phyloP scores from a whole-genome alignment of 2,888 invertebrate species.

The Pterobdella sp. region DNA sequence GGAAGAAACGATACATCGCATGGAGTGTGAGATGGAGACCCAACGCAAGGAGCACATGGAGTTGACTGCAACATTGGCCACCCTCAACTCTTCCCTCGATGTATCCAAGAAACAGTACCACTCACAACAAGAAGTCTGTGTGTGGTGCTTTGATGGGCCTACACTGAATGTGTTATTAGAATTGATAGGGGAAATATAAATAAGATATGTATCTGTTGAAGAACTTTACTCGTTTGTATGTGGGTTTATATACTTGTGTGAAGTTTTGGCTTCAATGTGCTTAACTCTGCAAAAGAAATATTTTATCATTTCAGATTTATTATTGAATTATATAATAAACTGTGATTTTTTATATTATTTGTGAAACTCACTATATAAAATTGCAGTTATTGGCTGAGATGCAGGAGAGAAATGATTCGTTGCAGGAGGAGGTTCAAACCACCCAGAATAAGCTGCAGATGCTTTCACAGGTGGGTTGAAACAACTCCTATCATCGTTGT shows the following conservation, averaged over 20 bases:
- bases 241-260: background rate
- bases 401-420: background rate
- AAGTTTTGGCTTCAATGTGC: too few relatives aligned
- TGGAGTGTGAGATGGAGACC: conserved; percentile 52
- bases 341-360: too few relatives aligned
- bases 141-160: background rate
- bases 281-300: too few relatives aligned
- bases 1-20: conserved; percentile 23
- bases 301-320: too few relatives aligned
- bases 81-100: conserved; percentile 50
- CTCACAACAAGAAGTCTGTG: background rate
- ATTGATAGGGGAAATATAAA: too few relatives aligned
- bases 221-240: background rate
- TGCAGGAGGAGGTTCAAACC: background rate
- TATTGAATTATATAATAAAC: too few relatives aligned
- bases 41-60: conserved; percentile 52
- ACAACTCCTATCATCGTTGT: background rate
- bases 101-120: background rate
- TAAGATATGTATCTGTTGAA: background rate
- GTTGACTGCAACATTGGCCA: conserved; percentile 51
- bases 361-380: background rate
- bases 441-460: background rate
- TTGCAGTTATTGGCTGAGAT: background rate
- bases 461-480: background rate
- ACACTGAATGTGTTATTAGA: too few relatives aligned